Percentiles rank a stretch among this genome's conserved stretches.
These are phyloP conservation scores for Eptesicus fuscus DNA, from an alignment of 2,113 vertebrate species.

Conservation along the genomic window DNA sequence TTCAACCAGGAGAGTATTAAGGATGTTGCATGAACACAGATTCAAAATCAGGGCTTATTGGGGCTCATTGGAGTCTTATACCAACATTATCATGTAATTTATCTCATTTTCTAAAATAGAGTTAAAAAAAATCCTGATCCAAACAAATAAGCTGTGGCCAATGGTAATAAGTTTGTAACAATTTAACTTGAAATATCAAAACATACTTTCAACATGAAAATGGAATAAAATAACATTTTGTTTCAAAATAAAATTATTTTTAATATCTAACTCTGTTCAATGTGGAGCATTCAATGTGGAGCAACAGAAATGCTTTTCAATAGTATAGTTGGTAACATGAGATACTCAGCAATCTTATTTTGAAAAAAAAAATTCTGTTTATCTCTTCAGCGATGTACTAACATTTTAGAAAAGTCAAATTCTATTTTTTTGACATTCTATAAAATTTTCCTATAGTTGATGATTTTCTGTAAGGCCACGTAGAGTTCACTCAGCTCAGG, in stretches of 20 bases:
- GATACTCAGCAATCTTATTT: neutral
- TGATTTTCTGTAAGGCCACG: neutral
- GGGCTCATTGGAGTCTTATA: neutral
- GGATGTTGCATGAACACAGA: neutral
- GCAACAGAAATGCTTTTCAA: neutral
- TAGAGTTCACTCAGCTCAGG: neutral
- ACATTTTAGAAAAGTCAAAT: neutral
- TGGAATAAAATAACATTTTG: neutral
- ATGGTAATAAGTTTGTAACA: neutral
- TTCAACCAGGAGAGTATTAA: neutral
- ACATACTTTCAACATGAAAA: neutral
- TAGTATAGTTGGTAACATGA: neutral
- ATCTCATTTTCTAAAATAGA: neutral
- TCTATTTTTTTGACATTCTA: neutral
- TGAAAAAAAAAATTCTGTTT: neutral
- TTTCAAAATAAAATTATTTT: constrained; percentile 17
- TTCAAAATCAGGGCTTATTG: neutral
- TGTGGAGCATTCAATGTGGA: neutral
- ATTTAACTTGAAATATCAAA: neutral
- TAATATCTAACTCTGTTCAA: neutral
- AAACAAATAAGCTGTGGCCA: neutral
- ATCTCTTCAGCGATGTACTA: neutral
- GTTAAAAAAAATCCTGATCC: neutral
- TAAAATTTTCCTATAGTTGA: neutral
- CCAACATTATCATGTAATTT: neutral